Conservation (phyloP, 1,140 invertebrate genomes). For the Orchestia grillus region DNA sequence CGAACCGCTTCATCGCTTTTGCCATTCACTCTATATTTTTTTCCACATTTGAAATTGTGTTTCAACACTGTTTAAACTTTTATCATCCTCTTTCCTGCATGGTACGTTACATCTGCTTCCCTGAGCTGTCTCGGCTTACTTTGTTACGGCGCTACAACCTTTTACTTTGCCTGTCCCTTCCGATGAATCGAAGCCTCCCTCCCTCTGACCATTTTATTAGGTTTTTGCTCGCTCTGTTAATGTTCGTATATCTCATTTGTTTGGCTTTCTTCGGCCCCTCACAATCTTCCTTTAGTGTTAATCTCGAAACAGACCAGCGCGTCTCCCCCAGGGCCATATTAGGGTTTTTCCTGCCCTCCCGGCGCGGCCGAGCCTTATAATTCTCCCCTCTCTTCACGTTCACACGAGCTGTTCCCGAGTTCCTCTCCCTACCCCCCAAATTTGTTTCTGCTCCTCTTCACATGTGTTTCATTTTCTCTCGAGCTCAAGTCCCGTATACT, state of each 20-base stretch:
- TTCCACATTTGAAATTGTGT: not conserved
- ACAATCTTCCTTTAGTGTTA: constrained; percentile 1
- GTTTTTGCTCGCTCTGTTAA: not conserved
- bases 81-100: not conserved
- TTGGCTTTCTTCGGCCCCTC: not conserved
- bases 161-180: not conserved
- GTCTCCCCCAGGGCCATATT: constrained; percentile 22
- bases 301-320: not conserved
- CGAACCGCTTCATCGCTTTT: no score
- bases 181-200: not conserved
- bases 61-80: not conserved
- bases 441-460: not conserved
- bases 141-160: not conserved
- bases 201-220: not conserved
- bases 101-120: not conserved
- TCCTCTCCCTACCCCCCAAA: not conserved
- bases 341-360: not conserved
- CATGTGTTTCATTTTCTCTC: not conserved
- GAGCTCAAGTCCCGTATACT: not conserved
- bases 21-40: not conserved
- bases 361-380: not conserved
- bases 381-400: not conserved
- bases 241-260: not conserved
- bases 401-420: not conserved
- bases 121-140: not conserved